Evolutionary conservation across 2,888 invertebrate genomes (phyloP), one percentile per base, ranked within the genome.

Genomic region (Sminthurides aquaticus): DNA sequence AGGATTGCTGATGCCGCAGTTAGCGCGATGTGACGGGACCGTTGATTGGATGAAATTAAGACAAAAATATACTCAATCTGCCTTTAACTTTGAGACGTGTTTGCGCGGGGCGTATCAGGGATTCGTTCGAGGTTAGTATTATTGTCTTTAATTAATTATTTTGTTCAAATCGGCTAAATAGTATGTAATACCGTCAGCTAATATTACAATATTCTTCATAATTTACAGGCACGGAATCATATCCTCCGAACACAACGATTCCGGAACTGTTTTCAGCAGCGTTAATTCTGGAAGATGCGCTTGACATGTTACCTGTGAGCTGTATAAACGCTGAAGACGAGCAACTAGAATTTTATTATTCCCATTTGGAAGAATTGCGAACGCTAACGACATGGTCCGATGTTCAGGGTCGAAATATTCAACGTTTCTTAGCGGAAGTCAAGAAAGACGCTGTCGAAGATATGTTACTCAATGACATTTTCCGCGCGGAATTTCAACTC

Each of bases 41-140:
- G 43, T 74, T 15, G 68, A 74, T 58, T 74, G 74, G 74, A 60
- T 71, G 64, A 67, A 66, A 64, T 28, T 74, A 3, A 49, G 74
- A 60, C 60, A 67, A 15, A 68, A 74, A 20, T 72, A 64, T 55
- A 74, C 74, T 2, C 60, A 62, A 20, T 64, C 68, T 5, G 66
- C 72, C 1, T 72, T 74, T 49, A 63, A 67, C 18, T 74, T 72
- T 66, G 74, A 74, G 66, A 74, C 74, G 3, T 65, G 66, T 2
- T 66, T 71, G 15, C 54, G 74, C n/a, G 64, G 60, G 34, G 60
- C 70, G 24, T 71, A 69, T 58, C 69, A 70, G 48, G 70, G 71
- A n/a, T 60, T 71, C 8, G 59, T 72, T n/a, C 69, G 66, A 66
- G 70, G 72, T 70, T 52, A 34, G 25, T 3, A 43, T 43, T 43